These are phyloP conservation scores for Yponomeuta malinellus DNA, from an alignment of 2,888 invertebrate genomes.

Conservation along the genomic window DNA sequence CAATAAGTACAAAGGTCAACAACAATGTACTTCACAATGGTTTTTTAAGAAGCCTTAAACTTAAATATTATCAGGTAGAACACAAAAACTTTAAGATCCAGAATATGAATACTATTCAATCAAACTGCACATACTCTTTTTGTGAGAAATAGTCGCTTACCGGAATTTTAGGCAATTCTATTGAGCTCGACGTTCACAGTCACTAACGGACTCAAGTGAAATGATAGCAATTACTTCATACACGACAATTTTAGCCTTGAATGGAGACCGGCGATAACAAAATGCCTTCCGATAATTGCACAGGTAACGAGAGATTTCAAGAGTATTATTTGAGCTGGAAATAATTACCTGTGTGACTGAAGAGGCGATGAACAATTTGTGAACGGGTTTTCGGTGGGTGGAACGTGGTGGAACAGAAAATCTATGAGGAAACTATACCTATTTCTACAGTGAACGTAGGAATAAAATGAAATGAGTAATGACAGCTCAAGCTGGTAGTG, in stretches of 20 bases:
- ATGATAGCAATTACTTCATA: neutral
- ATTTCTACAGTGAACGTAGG: too few species aligned
- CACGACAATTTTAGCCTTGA: neutral
- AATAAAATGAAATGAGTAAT: too few species aligned
- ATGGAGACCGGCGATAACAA: neutral
- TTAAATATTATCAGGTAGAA: neutral
- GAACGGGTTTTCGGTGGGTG: too few species aligned
- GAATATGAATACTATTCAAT: too few species aligned
- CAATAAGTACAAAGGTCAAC: conserved; percentile 10
- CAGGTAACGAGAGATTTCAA: neutral
- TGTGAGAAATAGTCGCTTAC: neutral
- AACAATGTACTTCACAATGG: neutral
- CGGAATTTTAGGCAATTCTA: neutral
- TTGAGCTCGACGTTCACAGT: neutral
- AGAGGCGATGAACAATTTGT: too few species aligned
- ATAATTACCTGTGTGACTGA: too few species aligned
- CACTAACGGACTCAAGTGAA: neutral
- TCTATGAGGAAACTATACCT: too few species aligned
- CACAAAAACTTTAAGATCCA: too few species aligned
- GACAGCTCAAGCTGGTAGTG: too few species aligned
- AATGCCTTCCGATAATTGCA: neutral
- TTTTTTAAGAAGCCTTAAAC: neutral
- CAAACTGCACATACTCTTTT: too few species aligned
- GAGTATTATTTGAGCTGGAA: too few species aligned
- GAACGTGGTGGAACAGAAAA: too few species aligned